These are phyloP conservation scores for Hemicentrotus pulcherrimus DNA, from an alignment of 35 echinoderm and acorn worm species.

Conservation along the genomic window DNA sequence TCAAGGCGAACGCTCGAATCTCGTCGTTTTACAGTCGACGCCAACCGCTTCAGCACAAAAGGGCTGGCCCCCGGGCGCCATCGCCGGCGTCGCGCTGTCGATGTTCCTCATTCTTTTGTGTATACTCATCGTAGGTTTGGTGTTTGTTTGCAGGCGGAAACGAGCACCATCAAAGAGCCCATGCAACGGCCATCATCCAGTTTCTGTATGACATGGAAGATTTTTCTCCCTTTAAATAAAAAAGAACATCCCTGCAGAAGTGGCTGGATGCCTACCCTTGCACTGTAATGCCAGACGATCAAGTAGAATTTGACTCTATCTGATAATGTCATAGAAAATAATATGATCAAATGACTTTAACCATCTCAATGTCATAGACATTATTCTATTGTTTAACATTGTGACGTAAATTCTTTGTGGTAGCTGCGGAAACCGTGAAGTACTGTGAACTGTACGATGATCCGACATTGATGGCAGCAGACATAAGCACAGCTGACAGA, in stretches of 20 bases:
- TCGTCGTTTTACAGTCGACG: constrained; percentile 51
- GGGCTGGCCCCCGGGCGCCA: not conserved
- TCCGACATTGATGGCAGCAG: not conserved
- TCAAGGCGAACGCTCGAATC: constrained; percentile 62
- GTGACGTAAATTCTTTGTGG: not conserved
- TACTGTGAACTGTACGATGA: not conserved
- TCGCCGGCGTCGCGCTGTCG: not conserved
- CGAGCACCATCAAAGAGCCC: not conserved
- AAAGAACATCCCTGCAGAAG: not conserved
- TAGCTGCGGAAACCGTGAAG: not conserved
- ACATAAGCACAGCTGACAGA: too few relatives aligned
- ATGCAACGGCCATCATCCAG: not conserved
- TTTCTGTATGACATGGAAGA: not conserved
- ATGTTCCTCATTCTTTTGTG: not conserved
- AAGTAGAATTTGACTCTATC: not conserved
- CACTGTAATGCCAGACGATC: too few relatives aligned
- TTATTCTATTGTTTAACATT: not conserved
- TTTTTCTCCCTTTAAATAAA: not conserved
- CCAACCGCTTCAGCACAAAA: not conserved
- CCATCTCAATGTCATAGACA: not conserved
- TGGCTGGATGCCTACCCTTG: too few relatives aligned
- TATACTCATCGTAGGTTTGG: not conserved
- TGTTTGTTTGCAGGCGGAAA: not conserved
- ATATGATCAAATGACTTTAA: too few relatives aligned
- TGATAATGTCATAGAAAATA: not conserved